These are phyloP conservation scores for Falco columbarius DNA, from an alignment of 2,797 vertebrate genomes.

Conservation along the genomic window DNA sequence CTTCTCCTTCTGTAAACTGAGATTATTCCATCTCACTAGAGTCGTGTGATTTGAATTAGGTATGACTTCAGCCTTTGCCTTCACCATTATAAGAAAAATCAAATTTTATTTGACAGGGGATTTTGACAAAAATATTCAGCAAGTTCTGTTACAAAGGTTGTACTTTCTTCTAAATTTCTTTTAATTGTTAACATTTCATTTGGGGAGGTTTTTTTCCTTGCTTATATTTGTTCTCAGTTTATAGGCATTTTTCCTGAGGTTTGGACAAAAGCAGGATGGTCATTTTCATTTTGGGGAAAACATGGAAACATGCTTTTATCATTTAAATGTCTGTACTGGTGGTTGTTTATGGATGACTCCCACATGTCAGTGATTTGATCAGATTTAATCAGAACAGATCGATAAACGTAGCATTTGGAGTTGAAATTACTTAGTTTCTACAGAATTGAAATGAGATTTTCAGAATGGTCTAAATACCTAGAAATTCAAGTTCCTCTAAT, in stretches of 20 bases:
- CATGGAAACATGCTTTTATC: not conserved
- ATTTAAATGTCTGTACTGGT: not conserved
- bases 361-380: not conserved
- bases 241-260: not conserved
- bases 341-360: not conserved
- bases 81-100: not conserved
- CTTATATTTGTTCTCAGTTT: not conserved
- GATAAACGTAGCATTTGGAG: not conserved
- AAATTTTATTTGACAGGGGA: not conserved
- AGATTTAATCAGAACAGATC: not conserved
- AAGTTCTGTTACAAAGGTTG: not conserved
- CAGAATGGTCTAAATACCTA: not conserved
- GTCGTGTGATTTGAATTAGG: not conserved
- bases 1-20: not conserved
- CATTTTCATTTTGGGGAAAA: not conserved
- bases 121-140: not conserved
- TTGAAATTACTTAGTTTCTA: not conserved
- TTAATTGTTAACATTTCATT: not conserved
- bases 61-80: not conserved
- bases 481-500: not conserved
- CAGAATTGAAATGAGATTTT: not conserved
- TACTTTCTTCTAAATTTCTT: not conserved
- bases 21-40: not conserved
- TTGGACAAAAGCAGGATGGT: not conserved
- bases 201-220: not conserved